phyloP scores from a whole-genome alignment of 1,140 invertebrate species.

The Callitettix versicolor region DNA sequence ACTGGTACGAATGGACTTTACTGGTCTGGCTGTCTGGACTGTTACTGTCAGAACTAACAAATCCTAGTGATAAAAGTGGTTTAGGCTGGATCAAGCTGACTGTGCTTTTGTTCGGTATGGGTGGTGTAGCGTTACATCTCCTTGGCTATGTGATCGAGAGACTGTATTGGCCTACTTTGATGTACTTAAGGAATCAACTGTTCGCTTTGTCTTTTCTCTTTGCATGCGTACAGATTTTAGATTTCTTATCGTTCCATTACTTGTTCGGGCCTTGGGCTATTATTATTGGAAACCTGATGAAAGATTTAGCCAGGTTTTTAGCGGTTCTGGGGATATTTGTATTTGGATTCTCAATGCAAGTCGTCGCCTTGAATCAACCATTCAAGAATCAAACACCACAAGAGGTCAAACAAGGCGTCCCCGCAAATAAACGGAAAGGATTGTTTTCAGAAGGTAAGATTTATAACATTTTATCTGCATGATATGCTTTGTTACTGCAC shows the following conservation, averaged over 20 bases:
- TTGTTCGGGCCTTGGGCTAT: constrained; percentile 97
- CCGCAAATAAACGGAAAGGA: constrained; percentile 29
- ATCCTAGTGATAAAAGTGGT: constrained; percentile 89
- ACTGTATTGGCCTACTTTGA: constrained; percentile 65
- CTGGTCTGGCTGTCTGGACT: constrained; percentile 92
- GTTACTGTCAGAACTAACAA: constrained; percentile 89
- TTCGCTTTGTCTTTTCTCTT: constrained; percentile 89
- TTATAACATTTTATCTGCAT: background rate
- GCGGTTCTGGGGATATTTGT: constrained; percentile 96
- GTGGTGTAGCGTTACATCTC: constrained; percentile 84
- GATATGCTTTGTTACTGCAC: constrained; percentile 1
- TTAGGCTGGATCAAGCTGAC: constrained; percentile 87
- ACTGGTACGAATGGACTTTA: constrained; percentile 94
- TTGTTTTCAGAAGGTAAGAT: constrained; percentile 65
- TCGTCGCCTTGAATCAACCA: constrained; percentile 90
- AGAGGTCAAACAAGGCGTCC: constrained; percentile 40
- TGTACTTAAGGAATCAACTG: constrained; percentile 92
- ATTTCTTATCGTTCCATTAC: constrained; percentile 96
- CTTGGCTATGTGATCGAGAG: constrained; percentile 49
- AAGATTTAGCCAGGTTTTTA: constrained; percentile 87
- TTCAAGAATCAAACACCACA: constrained; percentile 52
- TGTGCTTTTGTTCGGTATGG: constrained; percentile 83
- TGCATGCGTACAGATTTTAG: constrained; percentile 93
- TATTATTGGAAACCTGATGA: constrained; percentile 80
- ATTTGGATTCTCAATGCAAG: constrained; percentile 95